These are phyloP conservation scores for Phlogophora meticulosa DNA, from an alignment of 2,888 invertebrate species.

Conservation along the genomic window DNA sequence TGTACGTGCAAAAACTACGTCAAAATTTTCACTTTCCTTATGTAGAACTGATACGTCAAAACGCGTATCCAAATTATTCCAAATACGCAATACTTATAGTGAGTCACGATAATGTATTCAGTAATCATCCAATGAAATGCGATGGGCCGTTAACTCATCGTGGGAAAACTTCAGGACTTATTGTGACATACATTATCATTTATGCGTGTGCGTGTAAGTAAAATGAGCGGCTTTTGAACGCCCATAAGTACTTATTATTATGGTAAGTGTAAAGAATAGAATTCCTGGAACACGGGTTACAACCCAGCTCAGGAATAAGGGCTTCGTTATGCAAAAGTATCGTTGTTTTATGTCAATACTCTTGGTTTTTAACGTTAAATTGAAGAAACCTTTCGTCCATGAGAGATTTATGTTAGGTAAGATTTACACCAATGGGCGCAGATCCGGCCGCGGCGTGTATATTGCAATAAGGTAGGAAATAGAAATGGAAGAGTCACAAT, in stretches of 20 bases:
- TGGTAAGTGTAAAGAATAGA: conserved; percentile 7
- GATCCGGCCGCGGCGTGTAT: too few relatives aligned
- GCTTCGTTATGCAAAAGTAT: too few relatives aligned
- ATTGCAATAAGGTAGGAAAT: too few relatives aligned
- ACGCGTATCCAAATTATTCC: conserved; percentile 26
- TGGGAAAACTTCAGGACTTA: conserved; percentile 65
- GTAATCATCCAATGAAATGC: conserved; percentile 69
- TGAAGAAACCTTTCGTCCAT: too few relatives aligned
- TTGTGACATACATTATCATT: conserved; percentile 55
- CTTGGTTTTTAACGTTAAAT: too few relatives aligned
- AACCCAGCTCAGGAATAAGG: too few relatives aligned
- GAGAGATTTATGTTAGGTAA: neutral
- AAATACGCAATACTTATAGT: conserved; percentile 50
- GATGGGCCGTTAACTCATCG: conserved; percentile 65
- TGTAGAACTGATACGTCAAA: conserved; percentile 26
- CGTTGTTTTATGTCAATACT: too few relatives aligned
- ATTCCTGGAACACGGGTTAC: too few relatives aligned
- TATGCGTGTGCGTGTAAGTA: conserved; percentile 43
- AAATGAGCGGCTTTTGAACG: conserved; percentile 23
- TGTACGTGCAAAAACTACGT: conserved; percentile 23
- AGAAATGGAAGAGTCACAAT: too few relatives aligned
- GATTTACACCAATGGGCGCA: too few relatives aligned
- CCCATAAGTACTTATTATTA: conserved; percentile 17
- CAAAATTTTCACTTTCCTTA: conserved; percentile 49
- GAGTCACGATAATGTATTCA: conserved; percentile 59